Evolutionary conservation across 2,797 vertebrate genomes (phyloP).

Genomic region (Pseudocheirus occidentalis): DNA sequence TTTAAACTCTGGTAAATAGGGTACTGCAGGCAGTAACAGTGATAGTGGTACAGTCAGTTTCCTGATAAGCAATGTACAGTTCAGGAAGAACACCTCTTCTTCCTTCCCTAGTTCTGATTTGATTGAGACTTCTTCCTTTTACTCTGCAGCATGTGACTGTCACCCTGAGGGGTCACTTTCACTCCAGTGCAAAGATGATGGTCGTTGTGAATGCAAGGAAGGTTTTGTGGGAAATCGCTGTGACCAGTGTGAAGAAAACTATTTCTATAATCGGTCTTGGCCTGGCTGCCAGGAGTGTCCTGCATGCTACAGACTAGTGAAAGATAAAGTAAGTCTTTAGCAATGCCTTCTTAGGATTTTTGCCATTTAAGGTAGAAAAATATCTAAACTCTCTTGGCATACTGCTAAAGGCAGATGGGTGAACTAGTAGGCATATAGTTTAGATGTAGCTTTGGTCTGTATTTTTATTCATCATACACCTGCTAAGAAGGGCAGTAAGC

Average conservation of each 20-base stretch:
- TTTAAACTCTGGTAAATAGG: constrained; percentile 19
- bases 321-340: constrained; percentile 90
- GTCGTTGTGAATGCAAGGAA: constrained; percentile 91
- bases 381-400: neutral
- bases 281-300: constrained; percentile 97
- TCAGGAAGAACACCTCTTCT: neutral
- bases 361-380: neutral
- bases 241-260: constrained; percentile 98
- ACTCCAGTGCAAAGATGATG: constrained; percentile 92
- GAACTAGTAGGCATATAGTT: neutral
- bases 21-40: neutral
- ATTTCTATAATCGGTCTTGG: constrained; percentile 96
- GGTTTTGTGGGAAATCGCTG: constrained; percentile 95
- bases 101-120: constrained; percentile 8
- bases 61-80: neutral
- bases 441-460: neutral
- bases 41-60: neutral
- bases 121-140: constrained; percentile 48
- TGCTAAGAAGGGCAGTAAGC: fast-evolving
- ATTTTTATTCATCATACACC: fast-evolving
- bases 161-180: constrained; percentile 92
- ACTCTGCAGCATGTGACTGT: constrained; percentile 93
- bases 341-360: neutral
- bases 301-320: constrained; percentile 94
- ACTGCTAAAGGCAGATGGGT: neutral